Evolutionary conservation across 2,797 vertebrate genomes (phyloP).

Genomic region (Naso thynnoides): DNA sequence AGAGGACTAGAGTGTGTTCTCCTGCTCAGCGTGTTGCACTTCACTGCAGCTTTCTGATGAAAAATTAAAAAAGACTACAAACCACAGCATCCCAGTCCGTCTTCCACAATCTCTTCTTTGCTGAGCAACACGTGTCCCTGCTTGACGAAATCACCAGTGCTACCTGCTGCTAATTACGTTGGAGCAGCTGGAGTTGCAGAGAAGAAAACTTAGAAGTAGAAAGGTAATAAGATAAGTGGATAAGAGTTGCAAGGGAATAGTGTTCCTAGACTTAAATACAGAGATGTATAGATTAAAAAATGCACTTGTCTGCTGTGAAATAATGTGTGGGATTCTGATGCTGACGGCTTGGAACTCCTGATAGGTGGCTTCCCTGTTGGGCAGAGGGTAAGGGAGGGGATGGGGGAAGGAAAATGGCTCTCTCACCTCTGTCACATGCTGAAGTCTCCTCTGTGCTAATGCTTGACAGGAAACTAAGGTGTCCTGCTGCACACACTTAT

Average conservation of each 20-base stretch:
- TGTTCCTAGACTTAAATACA: slow-evolving; percentile 14
- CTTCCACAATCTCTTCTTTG: slow-evolving; percentile 4
- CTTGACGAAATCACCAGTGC: slow-evolving; percentile 35
- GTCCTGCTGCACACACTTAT: slow-evolving; percentile 37
- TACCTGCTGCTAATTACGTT: slow-evolving; percentile 48
- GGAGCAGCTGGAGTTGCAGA: slow-evolving; percentile 39
- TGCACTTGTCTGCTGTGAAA: slow-evolving; percentile 32
- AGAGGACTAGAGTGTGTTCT: slow-evolving; percentile 27
- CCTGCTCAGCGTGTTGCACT: slow-evolving; percentile 40
- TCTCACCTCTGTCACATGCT: slow-evolving; percentile 62
- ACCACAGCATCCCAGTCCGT: neutral
- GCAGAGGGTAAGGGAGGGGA: slow-evolving; percentile 22
- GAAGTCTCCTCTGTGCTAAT: slow-evolving; percentile 40
- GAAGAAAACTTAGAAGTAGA: slow-evolving; percentile 31
- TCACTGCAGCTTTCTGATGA: slow-evolving; percentile 32
- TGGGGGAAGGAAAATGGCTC: slow-evolving; percentile 22
- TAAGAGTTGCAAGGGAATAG: neutral
- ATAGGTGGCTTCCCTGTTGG: slow-evolving; percentile 67
- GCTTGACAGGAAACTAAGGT: slow-evolving; percentile 41
- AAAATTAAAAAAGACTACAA: slow-evolving; percentile 19
- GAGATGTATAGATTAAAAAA: slow-evolving; percentile 30
- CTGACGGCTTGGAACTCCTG: slow-evolving; percentile 67
- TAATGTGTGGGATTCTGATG: slow-evolving; percentile 44
- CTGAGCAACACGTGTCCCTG: slow-evolving; percentile 36
- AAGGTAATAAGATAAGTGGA: slow-evolving; percentile 39